Conservation (phyloP, 2,888 invertebrate genomes). For the Scaeva pyrastri region DNA sequence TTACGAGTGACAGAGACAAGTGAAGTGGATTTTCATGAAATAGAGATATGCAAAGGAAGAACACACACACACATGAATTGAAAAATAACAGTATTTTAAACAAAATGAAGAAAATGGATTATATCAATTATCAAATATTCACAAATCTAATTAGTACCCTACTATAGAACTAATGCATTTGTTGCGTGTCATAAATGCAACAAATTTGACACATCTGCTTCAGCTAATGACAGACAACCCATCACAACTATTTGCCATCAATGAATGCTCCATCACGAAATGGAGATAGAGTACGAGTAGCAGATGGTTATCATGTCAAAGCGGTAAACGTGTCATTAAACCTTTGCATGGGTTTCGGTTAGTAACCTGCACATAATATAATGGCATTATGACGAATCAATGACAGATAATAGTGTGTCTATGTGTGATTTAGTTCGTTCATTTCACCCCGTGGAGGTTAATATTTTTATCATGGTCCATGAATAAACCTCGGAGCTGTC, state of each 20-base stretch:
- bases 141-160: conserved; percentile 60
- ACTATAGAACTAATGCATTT: conserved; percentile 55
- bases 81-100: too few species aligned
- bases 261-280: neutral
- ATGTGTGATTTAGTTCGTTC: neutral
- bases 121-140: conserved; percentile 58
- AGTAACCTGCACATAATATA: neutral
- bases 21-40: neutral
- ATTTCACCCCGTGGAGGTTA: neutral
- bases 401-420: conserved; percentile 45
- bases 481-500: neutral
- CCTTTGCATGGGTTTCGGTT: neutral
- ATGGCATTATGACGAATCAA: conserved; percentile 54
- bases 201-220: conserved; percentile 58
- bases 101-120: conserved; percentile 5
- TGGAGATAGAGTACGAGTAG: neutral
- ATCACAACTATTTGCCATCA: conserved; percentile 6
- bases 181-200: conserved; percentile 52
- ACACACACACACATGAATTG: neutral
- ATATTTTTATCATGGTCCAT: neutral
- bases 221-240: conserved; percentile 46
- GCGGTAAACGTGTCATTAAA: conserved; percentile 44
- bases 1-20: neutral
- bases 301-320: conserved; percentile 54
- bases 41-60: neutral